Evolutionary conservation across 2,797 vertebrate species (phyloP).

Genomic region (Rhinichthys osculus): DNA sequence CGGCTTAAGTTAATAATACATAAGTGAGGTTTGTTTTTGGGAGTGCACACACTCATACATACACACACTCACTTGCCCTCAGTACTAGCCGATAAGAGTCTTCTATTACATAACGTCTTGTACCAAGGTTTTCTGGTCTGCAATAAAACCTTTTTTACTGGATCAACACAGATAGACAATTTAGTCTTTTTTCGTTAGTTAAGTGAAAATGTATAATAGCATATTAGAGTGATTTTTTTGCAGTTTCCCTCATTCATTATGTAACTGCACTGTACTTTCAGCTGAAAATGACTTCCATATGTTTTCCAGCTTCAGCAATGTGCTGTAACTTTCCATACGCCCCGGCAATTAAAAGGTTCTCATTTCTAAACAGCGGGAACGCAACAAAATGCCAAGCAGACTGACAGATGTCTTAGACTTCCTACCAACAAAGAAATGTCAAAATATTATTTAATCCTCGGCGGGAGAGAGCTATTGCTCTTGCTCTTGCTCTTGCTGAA

Average conservation of each 20-base stretch:
- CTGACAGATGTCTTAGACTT: conserved; percentile 7
- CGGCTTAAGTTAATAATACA: conserved; percentile 77
- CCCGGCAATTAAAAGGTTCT: neutral
- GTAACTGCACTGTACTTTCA: conserved; percentile 50
- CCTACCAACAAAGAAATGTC: conserved; percentile 1
- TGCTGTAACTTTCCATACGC: conserved; percentile 50
- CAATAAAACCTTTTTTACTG: neutral
- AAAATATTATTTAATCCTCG: conserved; percentile 9
- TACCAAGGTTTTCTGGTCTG: neutral
- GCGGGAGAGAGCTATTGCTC: conserved; percentile 13
- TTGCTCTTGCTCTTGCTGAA: conserved; percentile 30
- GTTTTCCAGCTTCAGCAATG: conserved; percentile 40
- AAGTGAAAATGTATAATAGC: neutral
- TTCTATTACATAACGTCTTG: conserved; percentile 1
- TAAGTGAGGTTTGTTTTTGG: conserved; percentile 66
- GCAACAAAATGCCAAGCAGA: conserved; percentile 8
- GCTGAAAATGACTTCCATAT: conserved; percentile 49
- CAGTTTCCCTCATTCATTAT: conserved; percentile 57
- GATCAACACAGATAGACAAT: neutral
- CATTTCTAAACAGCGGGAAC: conserved; percentile 14
- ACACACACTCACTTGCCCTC: conserved; percentile 52
- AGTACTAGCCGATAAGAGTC: conserved; percentile 59
- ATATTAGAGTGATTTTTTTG: neutral
- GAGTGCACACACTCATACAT: conserved; percentile 41
- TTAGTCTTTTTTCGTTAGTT: neutral